These are phyloP conservation scores for Saiga tatarica DNA, from an alignment of 2,113 vertebrate genomes.

Conservation along the genomic window DNA sequence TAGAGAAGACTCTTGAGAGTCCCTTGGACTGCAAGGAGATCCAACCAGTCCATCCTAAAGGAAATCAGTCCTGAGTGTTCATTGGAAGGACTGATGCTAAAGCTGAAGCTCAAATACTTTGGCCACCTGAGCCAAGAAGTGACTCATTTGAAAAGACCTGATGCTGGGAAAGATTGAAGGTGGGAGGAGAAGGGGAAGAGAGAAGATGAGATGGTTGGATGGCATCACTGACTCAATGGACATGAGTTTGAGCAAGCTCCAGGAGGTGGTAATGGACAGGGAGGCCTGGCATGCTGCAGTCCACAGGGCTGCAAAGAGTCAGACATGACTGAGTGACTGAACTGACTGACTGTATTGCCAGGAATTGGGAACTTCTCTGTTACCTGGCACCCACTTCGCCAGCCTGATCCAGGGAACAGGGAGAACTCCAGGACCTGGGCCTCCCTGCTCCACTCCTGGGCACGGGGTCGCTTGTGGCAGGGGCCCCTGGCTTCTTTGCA, in stretches of 20 bases:
- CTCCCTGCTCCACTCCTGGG: background rate
- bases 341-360: background rate
- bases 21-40: background rate
- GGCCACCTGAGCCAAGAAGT: background rate
- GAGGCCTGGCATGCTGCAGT: background rate
- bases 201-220: background rate
- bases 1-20: background rate
- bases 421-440: fast-evolving
- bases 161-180: background rate
- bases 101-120: background rate
- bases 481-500: background rate
- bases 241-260: background rate
- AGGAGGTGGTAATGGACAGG: background rate
- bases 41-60: background rate
- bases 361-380: background rate
- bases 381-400: background rate
- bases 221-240: background rate
- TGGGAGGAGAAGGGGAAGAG: background rate
- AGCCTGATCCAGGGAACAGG: background rate
- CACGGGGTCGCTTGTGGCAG: fast-evolving
- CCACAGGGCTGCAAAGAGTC: background rate
- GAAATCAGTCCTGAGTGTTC: background rate
- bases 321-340: fast-evolving
- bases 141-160: background rate
- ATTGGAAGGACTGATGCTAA: background rate